A percentile compares a stretch with the other conserved stretches of the same genome.
Conservation (phyloP, 2,888 invertebrate species). For the Punctoribates punctum region DNA sequence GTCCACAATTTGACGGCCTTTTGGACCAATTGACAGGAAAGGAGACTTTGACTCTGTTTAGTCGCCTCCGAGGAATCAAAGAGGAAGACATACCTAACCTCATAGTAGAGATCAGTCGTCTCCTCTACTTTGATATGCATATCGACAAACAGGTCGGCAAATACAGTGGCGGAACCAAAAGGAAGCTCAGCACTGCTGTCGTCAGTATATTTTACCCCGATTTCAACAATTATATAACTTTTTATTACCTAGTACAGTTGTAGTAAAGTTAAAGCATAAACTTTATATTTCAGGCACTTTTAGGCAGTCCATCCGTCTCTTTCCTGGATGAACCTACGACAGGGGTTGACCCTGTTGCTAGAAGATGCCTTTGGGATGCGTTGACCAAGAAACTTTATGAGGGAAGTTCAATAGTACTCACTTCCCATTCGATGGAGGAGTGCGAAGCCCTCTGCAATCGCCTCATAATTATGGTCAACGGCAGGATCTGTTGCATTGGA, state of each 20-base stretch:
- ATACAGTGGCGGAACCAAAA: constrained; percentile 48
- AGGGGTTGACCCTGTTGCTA: constrained; percentile 76
- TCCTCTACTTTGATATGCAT: constrained; percentile 46
- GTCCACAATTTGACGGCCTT: constrained; percentile 81
- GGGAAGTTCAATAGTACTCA: constrained; percentile 72
- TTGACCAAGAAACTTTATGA: constrained; percentile 63
- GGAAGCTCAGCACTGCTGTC: constrained; percentile 45
- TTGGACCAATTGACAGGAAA: constrained; percentile 57
- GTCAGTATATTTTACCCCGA: constrained; percentile 29
- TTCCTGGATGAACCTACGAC: constrained; percentile 65
- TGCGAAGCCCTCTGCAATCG: constrained; percentile 63
- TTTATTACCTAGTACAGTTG: too few relatives aligned
- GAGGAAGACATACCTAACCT: constrained; percentile 40
- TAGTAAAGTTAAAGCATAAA: too few relatives aligned
- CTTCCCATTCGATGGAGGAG: constrained; percentile 62
- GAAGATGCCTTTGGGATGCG: constrained; percentile 74
- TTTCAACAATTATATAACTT: too few relatives aligned
- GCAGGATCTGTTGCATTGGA: constrained; percentile 60
- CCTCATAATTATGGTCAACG: constrained; percentile 61
- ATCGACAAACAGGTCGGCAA: constrained; percentile 44
- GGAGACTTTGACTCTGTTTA: constrained; percentile 47
- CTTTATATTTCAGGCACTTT: constrained; percentile 56
- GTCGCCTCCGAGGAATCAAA: constrained; percentile 45
- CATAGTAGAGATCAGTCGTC: constrained; percentile 43
- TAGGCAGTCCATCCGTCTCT: constrained; percentile 66